A percentile compares a stretch with the other conserved stretches of the same genome.
Conservation (phyloP, 2,113 vertebrate genomes). For the Chaetura pelagica region DNA sequence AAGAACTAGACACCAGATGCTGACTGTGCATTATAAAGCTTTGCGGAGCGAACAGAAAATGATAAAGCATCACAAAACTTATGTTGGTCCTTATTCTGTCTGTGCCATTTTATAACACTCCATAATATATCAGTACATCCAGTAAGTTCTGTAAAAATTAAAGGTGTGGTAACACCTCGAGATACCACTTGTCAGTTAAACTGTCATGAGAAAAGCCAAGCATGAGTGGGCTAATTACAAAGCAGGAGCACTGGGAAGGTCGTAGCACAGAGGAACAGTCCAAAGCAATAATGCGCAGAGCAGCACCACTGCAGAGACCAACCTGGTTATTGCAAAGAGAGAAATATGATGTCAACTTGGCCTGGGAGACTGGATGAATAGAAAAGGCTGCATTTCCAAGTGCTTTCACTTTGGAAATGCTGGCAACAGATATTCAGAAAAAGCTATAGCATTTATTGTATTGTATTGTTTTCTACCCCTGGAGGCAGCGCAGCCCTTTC, state of each 20-base stretch:
- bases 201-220: background rate
- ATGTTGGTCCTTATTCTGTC: background rate
- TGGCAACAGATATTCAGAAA: background rate
- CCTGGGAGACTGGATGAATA: background rate
- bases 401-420: background rate
- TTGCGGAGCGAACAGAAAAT: background rate
- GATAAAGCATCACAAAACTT: background rate
- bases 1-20: background rate
- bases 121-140: background rate
- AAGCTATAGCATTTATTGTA: background rate
- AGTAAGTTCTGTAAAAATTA: background rate
- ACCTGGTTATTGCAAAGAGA: background rate
- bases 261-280: accelerated
- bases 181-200: background rate
- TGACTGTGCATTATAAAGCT: background rate
- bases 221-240: background rate
- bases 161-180: background rate
- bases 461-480: background rate
- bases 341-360: background rate
- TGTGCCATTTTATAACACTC: background rate
- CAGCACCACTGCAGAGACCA: background rate
- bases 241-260: accelerated
- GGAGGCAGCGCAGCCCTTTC: background rate
- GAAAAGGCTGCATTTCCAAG: background rate
- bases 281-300: background rate